These are phyloP conservation scores for Unio delphinus DNA, from an alignment of 2,888 invertebrate genomes.

Conservation along the genomic window DNA sequence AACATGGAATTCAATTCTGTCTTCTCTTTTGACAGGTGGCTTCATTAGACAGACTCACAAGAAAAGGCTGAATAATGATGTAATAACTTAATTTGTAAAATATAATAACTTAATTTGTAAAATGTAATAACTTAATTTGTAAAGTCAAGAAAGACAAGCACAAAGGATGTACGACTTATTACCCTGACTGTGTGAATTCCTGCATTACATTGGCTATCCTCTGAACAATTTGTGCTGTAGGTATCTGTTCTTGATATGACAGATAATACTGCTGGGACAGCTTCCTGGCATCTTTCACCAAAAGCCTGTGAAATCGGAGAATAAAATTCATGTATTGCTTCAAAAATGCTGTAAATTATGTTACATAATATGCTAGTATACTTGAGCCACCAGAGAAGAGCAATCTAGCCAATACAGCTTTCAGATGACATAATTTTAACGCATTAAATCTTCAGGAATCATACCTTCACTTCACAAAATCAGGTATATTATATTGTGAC, in stretches of 20 bases:
- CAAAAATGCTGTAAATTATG: not conserved
- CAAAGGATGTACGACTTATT: conserved; percentile 32
- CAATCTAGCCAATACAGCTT: not conserved
- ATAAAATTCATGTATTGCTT: too few species aligned
- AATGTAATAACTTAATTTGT: too few species aligned
- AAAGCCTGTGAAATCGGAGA: conserved; percentile 69
- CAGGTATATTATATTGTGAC: too few species aligned
- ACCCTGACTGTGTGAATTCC: conserved; percentile 99
- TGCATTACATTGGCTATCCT: conserved; percentile 98
- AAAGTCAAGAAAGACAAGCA: not conserved
- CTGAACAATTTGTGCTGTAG: conserved; percentile 96
- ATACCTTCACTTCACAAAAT: too few species aligned
- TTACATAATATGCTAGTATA: not conserved
- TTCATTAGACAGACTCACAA: too few species aligned
- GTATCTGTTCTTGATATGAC: conserved; percentile 94
- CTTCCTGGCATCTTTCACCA: conserved; percentile 93
- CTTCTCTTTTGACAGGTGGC: too few species aligned
- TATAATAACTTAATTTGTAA: too few species aligned
- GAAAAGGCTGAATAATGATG: too few species aligned
- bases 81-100: too few species aligned
- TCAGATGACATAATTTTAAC: too few species aligned
- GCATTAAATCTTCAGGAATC: too few species aligned
- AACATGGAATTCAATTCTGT: too few species aligned
- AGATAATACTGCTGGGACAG: conserved; percentile 95
- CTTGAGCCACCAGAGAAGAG: not conserved